A percentile compares a stretch with the other conserved stretches of the same genome.
These are phyloP conservation scores for Anoplophora glabripennis DNA, from an alignment of 1,140 invertebrate genomes.

Conservation along the genomic window DNA sequence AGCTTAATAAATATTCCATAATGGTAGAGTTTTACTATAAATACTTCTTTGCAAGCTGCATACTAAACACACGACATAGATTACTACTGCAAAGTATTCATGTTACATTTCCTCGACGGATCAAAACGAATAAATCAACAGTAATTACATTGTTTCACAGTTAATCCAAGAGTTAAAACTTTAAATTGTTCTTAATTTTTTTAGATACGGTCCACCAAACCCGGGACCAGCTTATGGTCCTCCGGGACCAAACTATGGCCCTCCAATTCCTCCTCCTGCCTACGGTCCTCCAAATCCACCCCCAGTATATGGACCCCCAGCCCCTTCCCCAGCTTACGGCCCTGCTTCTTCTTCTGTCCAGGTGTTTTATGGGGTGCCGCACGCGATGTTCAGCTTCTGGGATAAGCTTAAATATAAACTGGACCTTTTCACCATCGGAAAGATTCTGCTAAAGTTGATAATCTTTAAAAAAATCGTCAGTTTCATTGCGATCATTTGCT, in stretches of 20 bases:
- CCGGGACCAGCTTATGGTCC: not conserved
- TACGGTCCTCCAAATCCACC: no score
- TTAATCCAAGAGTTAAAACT: not conserved
- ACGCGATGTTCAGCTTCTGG: constrained; percentile 51
- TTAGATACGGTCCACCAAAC: not conserved
- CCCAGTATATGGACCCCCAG: constrained; percentile 33
- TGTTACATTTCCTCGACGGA: not conserved
- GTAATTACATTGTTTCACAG: not conserved
- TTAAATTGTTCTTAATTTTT: not conserved
- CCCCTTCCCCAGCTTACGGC: constrained; percentile 42
- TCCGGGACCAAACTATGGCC: not conserved
- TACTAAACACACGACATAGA: not conserved
- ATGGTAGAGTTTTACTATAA: no score
- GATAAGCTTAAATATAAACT: constrained; percentile 56
- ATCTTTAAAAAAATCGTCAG: constrained; percentile 77
- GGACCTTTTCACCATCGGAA: constrained; percentile 68
- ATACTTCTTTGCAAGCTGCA: no score
- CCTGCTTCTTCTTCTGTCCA: constrained; percentile 32
- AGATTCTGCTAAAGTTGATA: constrained; percentile 67
- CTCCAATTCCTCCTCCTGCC: constrained; percentile 2
- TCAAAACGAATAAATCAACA: not conserved
- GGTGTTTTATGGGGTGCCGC: constrained; percentile 49
- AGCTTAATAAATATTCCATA: no score
- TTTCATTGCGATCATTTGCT: constrained; percentile 69
- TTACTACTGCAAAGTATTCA: not conserved